phyloP scores from a whole-genome alignment of 2,797 vertebrate species.

The Margarornis squamiger region DNA sequence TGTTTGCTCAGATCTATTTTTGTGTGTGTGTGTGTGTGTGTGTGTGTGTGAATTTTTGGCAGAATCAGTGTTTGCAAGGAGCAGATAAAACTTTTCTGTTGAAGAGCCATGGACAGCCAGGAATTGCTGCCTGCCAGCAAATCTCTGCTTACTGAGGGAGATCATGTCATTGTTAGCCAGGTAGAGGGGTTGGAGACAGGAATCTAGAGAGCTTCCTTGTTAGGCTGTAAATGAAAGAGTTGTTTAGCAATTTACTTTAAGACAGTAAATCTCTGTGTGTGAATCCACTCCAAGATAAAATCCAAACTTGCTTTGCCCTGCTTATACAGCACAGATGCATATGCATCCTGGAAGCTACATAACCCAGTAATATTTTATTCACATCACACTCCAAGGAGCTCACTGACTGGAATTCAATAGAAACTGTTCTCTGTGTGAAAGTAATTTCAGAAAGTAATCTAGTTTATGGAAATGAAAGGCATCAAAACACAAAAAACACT shows the following conservation, averaged over 20 bases:
- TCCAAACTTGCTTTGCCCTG: conserved; percentile 66
- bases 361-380: conserved; percentile 78
- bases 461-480: conserved; percentile 88
- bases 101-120: conserved; percentile 59
- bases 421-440: conserved; percentile 85
- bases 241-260: conserved; percentile 70
- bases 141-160: conserved; percentile 70
- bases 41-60: conserved; percentile 60
- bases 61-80: conserved; percentile 74
- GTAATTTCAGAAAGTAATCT: conserved; percentile 88
- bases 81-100: conserved; percentile 77
- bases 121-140: conserved; percentile 75
- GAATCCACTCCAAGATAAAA: conserved; percentile 71
- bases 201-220: conserved; percentile 60
- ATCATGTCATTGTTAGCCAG: conserved; percentile 72
- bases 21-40: neutral
- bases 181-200: conserved; percentile 48
- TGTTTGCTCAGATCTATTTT: conserved; percentile 72
- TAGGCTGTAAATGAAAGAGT: conserved; percentile 62
- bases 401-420: conserved; percentile 84
- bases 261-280: conserved; percentile 55
- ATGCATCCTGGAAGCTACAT: conserved; percentile 60
- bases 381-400: conserved; percentile 81
- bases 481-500: conserved; percentile 85
- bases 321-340: conserved; percentile 43